Evolutionary conservation across 2,113 vertebrate genomes (phyloP), one percentile per base, ranked within the genome.

Genomic region (Albula glossodonta): DNA sequence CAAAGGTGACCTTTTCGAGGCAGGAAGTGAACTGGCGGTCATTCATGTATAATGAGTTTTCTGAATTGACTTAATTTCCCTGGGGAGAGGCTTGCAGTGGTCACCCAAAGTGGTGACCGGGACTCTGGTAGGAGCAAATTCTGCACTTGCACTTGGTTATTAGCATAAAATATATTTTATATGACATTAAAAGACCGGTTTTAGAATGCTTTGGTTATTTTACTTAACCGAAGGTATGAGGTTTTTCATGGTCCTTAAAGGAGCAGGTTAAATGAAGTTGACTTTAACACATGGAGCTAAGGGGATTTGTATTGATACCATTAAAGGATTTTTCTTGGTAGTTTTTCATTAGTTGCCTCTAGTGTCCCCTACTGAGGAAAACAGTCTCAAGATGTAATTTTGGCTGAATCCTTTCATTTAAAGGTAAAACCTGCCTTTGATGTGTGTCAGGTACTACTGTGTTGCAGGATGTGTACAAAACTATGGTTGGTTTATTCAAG

Each of bases 1-100:
- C 66, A 78, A 10, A 49, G 17, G 17, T 85, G 84, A 57, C 74
- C 52, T 85, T 80, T 83, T 80, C 78, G 15, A 25, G 51, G 17
- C 11, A 31, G 49, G 70, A 5, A 12, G 5, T 85, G 17, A 12
- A 79, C 5, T 13, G 12, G 41, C 41, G 70, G 4, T 31, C 70
- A n/a, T 74, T 74, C 70, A 74, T 31, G 31, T 22, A 25, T 74
- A 74, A 74, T 74, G n/a, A 74, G 70, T 74, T 74, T 74, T 22
- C 31, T 74, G 70, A 74, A 22, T 22, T 74, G 22, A 74, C 70
- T 7, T 74, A 22, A 74, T 2, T 31, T 10, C 70, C 70, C n/a
- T 8, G 22, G n/a, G 70, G 70, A 25, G 9, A 5, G 3, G n/a
- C 70, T 74, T 74, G 6, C 31, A 74, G 25, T 22, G n/a, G 60